phyloP scores from a whole-genome alignment of 2,888 invertebrate genomes.

The Colletes collaris region DNA sequence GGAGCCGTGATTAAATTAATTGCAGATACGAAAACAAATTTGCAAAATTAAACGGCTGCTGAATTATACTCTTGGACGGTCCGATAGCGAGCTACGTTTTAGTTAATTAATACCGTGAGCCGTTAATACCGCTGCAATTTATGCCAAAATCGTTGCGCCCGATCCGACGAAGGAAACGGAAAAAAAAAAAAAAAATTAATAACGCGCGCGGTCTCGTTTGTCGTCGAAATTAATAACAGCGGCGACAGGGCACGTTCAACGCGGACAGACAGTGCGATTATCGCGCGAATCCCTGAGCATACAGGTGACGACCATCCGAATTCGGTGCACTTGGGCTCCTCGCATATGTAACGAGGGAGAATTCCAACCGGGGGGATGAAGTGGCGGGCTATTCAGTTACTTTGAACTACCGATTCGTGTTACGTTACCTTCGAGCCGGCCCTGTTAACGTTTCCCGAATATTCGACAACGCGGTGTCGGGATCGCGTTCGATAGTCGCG shows the following conservation, averaged over 20 bases:
- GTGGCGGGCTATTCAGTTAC: slow-evolving; percentile 22
- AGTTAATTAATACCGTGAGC: slow-evolving; percentile 43
- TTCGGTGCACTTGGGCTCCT: slow-evolving; percentile 31
- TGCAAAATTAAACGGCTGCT: slow-evolving; percentile 40
- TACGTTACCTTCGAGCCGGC: not conserved
- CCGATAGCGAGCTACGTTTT: not conserved
- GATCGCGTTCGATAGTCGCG: too few species aligned
- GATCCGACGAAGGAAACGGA: not conserved
- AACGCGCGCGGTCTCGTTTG: slow-evolving; percentile 20
- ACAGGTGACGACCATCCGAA: slow-evolving; percentile 42
- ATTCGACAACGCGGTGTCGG: too few species aligned
- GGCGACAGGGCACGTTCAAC: slow-evolving; percentile 8
- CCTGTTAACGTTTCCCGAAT: too few species aligned
- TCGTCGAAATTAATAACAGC: slow-evolving; percentile 24
- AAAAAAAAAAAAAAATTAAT: slow-evolving; percentile 29
- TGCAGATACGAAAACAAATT: slow-evolving; percentile 46
- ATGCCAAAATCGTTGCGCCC: too few species aligned
- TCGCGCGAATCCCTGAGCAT: slow-evolving; percentile 30
- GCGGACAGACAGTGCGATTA: slow-evolving; percentile 45
- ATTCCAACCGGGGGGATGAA: not conserved
- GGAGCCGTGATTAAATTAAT: slow-evolving; percentile 38
- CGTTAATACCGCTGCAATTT: slow-evolving; percentile 32
- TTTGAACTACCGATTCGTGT: slow-evolving; percentile 10
- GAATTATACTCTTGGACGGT: slow-evolving; percentile 34
- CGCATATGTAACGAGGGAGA: slow-evolving; percentile 13